Percentiles rank a stretch among this genome's conserved stretches.
phyloP scores from a whole-genome alignment of 2,888 invertebrate species.

The Meiosimyza platycephala region DNA sequence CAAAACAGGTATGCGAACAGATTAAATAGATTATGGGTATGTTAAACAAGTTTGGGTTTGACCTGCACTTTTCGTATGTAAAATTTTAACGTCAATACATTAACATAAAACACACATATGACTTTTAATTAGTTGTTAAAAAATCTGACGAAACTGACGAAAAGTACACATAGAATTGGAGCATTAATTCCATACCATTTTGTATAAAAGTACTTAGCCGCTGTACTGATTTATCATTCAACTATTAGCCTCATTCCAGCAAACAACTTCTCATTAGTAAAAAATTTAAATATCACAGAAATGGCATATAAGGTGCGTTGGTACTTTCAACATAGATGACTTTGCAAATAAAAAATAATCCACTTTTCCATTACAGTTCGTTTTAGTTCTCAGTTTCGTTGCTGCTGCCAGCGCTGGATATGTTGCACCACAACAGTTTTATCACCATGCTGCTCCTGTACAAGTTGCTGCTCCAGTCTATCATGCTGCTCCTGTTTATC shows the following conservation, averaged over 20 bases:
- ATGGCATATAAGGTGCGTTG: conserved; percentile 40
- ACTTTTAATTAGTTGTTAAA: background rate
- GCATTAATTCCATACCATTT: conserved; percentile 18
- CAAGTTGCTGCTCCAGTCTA: conserved; percentile 43
- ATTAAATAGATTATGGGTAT: background rate
- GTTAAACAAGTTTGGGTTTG: conserved; percentile 13
- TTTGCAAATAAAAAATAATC: background rate
- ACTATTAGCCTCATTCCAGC: conserved; percentile 21
- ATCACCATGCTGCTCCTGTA: conserved; percentile 49
- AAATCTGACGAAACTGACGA: conserved; percentile 22
- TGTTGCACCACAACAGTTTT: conserved; percentile 44
- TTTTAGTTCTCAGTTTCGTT: conserved; percentile 44
- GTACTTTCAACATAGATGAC: background rate
- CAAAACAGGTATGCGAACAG: too few relatives aligned
- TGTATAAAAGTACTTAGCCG: conserved; percentile 39
- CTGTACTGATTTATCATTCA: conserved; percentile 37
- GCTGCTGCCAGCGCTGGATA: conserved; percentile 54
- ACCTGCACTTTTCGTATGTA: conserved; percentile 10
- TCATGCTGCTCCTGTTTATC: conserved; percentile 47
- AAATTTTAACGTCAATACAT: too few relatives aligned
- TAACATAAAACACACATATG: too few relatives aligned
- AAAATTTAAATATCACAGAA: conserved; percentile 5
- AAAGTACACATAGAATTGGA: background rate
- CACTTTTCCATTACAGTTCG: conserved; percentile 29
- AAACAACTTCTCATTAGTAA: conserved; percentile 25